Base-by-base conservation (phyloP, 2,797 vertebrate species). In the Acrossocheilus wenchowensis region DNA sequence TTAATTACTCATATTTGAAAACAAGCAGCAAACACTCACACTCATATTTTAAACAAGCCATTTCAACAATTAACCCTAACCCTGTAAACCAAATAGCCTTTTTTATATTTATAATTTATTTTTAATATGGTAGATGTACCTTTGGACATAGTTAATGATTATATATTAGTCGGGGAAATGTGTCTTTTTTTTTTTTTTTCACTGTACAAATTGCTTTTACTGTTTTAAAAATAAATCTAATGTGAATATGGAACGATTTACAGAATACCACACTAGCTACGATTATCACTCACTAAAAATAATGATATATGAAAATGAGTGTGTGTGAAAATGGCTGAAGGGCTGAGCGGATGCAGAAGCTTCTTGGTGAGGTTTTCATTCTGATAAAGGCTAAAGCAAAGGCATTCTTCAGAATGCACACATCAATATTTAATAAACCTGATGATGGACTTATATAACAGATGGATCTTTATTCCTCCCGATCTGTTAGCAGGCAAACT, bases 391-490 rank as follows among this genome's bases (percentile, higher is more conserved):
- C 72, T 74, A 41, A 69, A 21, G 36, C 30, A 83, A 77, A 88
- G 60, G 68, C 39, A 66, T 84, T 73, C 66, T 77, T 77, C 64
- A 87, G 81, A 88, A 90, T 84, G 73, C 82, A 82, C 14, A 54
- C 57, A 86, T 90, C 62, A 87, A 89, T 82, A 71, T 84, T 89
- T 85, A 80, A 86, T 79, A 79, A 69, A 75, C 74, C 73, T 68
- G 81, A 84, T 80, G 73, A 85, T 85, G 81, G 69, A 82, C 69
- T 88, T 86, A 88, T 62, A 83, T 87, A 90, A 88, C 78, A 83
- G 43, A 39, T 21, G 41, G 85, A 62, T 81, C 75, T 79, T 62
- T 77, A 68, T 85, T 88, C 21, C 68, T 72, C 43, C 69, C 43
- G 69, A 66, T 83, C 36, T 50, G 60, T 60, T 34, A 74, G 52